Evolutionary conservation across 2,888 invertebrate genomes (phyloP).

Genomic region (Trachelus stipa): DNA sequence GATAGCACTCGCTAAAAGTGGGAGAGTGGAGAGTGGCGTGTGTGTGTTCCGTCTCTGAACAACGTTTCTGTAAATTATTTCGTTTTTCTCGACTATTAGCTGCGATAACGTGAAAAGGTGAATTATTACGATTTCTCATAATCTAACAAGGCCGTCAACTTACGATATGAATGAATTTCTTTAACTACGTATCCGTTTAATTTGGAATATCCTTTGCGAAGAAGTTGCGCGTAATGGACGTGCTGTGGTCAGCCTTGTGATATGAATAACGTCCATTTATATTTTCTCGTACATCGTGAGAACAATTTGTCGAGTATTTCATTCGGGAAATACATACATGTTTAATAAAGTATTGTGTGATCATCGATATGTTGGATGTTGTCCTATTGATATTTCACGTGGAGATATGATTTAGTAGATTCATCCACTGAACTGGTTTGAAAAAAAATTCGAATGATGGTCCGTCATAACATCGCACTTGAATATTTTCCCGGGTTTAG

Average conservation of each 20-base stretch:
- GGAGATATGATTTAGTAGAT: background rate
- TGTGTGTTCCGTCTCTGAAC: slow-evolving; percentile 12
- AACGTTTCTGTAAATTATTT: slow-evolving; percentile 28
- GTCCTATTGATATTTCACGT: background rate
- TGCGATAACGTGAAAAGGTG: slow-evolving; percentile 26
- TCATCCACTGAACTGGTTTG: background rate
- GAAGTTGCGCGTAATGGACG: background rate
- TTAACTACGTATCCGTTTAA: background rate
- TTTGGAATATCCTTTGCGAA: background rate
- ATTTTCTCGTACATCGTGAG: background rate
- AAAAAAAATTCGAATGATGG: background rate
- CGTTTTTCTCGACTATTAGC: slow-evolving; percentile 13
- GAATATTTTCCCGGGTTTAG: background rate
- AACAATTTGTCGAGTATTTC: background rate
- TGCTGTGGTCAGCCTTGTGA: background rate
- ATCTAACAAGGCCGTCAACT: background rate
- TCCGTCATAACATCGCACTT: background rate
- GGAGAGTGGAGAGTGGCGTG: background rate
- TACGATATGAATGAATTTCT: background rate
- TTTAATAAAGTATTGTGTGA: background rate
- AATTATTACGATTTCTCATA: slow-evolving; percentile 1
- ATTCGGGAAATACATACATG: background rate
- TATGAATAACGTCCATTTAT: background rate
- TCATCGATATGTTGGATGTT: background rate
- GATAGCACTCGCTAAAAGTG: background rate